These are phyloP conservation scores for Bos javanicus DNA, from an alignment of 2,113 vertebrate species.

Conservation along the genomic window DNA sequence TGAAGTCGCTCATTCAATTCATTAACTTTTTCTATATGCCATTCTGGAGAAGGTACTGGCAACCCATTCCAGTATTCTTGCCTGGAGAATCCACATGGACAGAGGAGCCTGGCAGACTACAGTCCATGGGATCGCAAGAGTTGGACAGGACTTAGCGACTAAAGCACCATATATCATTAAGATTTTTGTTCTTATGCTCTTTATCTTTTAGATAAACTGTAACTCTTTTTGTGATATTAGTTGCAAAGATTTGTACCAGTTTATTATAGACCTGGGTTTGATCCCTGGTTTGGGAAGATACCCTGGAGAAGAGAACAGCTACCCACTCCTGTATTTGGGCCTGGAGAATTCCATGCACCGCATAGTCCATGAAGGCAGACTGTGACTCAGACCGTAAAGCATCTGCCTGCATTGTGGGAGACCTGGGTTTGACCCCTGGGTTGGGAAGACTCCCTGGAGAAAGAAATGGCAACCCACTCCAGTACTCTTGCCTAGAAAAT, in stretches of 20 bases:
- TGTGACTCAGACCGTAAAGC: neutral
- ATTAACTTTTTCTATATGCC: neutral
- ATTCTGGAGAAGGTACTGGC: neutral
- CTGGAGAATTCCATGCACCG: neutral
- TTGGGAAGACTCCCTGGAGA: neutral
- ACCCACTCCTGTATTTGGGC: neutral
- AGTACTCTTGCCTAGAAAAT: neutral
- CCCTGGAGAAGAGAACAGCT: neutral
- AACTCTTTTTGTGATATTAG: neutral
- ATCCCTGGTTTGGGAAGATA: neutral
- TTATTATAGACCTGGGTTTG: neutral
- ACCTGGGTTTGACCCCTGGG: neutral
- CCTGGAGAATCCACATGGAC: neutral
- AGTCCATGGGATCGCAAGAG: neutral
- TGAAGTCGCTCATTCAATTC: neutral
- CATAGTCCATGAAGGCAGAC: neutral
- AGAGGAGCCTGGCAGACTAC: neutral
- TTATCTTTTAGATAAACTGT: neutral
- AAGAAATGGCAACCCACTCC: neutral
- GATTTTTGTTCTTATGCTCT: neutral
- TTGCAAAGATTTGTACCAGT: neutral
- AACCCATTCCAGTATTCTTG: neutral
- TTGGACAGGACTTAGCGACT: accelerated
- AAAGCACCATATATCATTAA: neutral
- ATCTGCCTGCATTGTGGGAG: neutral